These are phyloP conservation scores for Sebastes cheni DNA, from an alignment of 2,797 vertebrate species.

Conservation along the genomic window DNA sequence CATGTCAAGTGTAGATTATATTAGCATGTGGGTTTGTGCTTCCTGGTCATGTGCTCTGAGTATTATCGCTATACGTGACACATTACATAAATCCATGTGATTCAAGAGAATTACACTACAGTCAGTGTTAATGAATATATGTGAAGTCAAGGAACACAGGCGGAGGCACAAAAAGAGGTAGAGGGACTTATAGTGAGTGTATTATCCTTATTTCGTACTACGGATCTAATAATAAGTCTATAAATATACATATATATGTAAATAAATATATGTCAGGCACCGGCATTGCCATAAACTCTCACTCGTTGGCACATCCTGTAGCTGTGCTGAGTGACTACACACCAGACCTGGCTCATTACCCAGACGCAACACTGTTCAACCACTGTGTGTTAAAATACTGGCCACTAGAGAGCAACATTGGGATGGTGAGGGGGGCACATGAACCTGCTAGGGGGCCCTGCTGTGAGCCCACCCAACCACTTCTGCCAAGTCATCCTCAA, in stretches of 20 bases:
- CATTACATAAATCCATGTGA: background rate
- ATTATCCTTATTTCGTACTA: background rate
- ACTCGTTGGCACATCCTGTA: background rate
- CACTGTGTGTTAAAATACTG: background rate
- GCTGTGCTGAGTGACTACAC: background rate
- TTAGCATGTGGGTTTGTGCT: background rate
- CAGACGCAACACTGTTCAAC: background rate
- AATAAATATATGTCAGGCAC: background rate
- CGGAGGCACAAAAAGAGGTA: background rate
- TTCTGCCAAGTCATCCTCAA: background rate
- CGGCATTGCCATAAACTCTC: background rate
- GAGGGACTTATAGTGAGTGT: background rate
- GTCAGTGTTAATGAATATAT: background rate
- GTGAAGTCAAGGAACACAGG: background rate
- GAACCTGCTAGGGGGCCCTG: background rate
- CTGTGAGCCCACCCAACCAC: background rate
- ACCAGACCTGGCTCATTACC: background rate
- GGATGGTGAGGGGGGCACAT: background rate
- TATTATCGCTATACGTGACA: background rate
- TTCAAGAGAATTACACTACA: background rate
- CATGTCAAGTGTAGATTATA: background rate
- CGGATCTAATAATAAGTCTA: slow-evolving; percentile 8
- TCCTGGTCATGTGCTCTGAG: background rate
- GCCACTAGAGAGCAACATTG: background rate
- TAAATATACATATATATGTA: background rate